phyloP scores from a whole-genome alignment of 2,888 invertebrate species.

The Eurois occulta region DNA sequence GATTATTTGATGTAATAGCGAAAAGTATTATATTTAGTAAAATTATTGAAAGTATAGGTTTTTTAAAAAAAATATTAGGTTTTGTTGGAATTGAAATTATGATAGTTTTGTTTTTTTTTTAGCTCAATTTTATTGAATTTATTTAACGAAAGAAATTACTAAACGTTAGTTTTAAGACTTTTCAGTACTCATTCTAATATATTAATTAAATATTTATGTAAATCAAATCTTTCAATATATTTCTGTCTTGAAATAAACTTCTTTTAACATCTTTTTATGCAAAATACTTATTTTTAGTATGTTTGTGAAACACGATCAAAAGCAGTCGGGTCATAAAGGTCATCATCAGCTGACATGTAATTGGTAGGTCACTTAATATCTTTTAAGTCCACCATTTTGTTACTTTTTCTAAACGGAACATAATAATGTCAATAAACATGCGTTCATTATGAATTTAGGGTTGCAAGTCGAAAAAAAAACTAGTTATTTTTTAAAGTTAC shows the following conservation, averaged over 20 bases:
- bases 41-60: constrained; percentile 58
- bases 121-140: constrained; percentile 65
- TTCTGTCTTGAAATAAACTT: constrained; percentile 37
- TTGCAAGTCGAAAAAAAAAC: constrained; percentile 61
- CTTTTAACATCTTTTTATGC: constrained; percentile 18
- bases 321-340: constrained; percentile 65
- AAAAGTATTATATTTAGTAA: constrained; percentile 62
- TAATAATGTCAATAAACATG: constrained; percentile 53
- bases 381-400: constrained; percentile 53
- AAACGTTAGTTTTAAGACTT: constrained; percentile 58
- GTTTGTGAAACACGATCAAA: constrained; percentile 40
- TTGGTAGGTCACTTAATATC: constrained; percentile 40
- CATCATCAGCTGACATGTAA: constrained; percentile 46
- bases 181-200: constrained; percentile 38
- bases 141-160: constrained; percentile 52
- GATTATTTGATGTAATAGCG: constrained; percentile 44
- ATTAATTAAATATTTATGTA: constrained; percentile 12
- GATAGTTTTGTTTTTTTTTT: constrained; percentile 54
- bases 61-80: constrained; percentile 42
- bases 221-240: constrained; percentile 37
- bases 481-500: constrained; percentile 64
- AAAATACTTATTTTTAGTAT: constrained; percentile 41
- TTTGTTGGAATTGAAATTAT: constrained; percentile 67
- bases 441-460: constrained; percentile 50
- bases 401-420: constrained; percentile 53